Evolutionary conservation across 2,797 vertebrate species (phyloP), one percentile per base, ranked within the genome.

Genomic region (Aphelocoma californica): DNA sequence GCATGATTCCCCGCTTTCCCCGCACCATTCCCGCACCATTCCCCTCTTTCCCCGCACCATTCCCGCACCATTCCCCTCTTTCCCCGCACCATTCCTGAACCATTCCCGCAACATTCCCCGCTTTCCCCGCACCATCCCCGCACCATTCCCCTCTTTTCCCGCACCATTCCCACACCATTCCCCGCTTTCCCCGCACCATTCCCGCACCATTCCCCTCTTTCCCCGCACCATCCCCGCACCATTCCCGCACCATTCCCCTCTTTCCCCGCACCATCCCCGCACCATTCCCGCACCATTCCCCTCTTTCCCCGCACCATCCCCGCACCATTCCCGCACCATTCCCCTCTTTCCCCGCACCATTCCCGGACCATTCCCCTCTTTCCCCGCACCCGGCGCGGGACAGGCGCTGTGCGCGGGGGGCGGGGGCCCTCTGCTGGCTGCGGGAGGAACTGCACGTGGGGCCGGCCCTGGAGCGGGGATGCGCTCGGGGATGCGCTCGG

Each of bases 341-440:
- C 14, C 54, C 42, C 18, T 4, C 42, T 7, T 7, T 42, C 13
- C 42, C 42, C 42, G 42, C 5, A 40, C 40, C 5, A 3, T 44
- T 50, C 48, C 48, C 38, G 56, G 70, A 70, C 57, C 40, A 60
- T 32, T 62, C 54, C 51, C 15, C 10, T 8, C 36, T 20, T 23
- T 18, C 5, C 28, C 29, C 34, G 29, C 23, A 1, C 26, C 32
- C 61, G 31, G 45, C 1, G 17, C 66, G 64, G 19, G 19, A 10
- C 32, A 16, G 69, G 48, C 34, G 48, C 69, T 36, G 45, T 93
- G 53, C 71, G 11, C 80, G 93, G 96, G 56, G 64, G 77, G 32
- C 90, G 54, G 61, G 95, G 18, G 90, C 95, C 95, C 95, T 93
- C 98, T 97, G 51, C 94, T 97, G 98, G 93, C 79, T 50, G 6